Evolutionary conservation across 2,888 invertebrate genomes (phyloP).

Genomic region (Harpagoxenus sublaevis): DNA sequence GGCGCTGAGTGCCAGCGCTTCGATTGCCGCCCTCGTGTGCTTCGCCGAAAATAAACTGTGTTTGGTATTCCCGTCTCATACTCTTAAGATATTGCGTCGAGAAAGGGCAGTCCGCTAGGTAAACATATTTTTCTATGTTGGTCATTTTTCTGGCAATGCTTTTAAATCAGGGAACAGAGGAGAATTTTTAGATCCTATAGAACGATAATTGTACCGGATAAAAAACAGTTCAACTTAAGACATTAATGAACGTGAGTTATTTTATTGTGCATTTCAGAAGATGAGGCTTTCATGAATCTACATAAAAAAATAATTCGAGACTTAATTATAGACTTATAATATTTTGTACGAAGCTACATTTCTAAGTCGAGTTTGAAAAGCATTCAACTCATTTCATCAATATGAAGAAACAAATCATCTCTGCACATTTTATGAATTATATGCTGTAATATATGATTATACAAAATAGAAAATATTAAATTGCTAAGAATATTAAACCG

Average conservation of each 20-base stretch:
- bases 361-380: neutral
- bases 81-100: conserved; percentile 22
- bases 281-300: neutral
- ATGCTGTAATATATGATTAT: neutral
- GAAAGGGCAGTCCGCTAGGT: neutral
- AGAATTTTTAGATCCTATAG: neutral
- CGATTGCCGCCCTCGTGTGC: conserved; percentile 58
- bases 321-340: neutral
- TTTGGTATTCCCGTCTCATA: conserved; percentile 30
- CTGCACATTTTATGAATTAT: neutral
- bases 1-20: conserved; percentile 42
- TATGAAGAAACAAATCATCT: neutral
- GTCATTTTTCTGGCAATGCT: neutral
- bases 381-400: neutral
- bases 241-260: neutral
- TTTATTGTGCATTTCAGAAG: neutral
- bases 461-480: neutral
- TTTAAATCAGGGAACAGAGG: neutral
- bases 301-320: neutral
- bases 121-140: conserved; percentile 22
- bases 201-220: neutral
- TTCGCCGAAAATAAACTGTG: conserved; percentile 75
- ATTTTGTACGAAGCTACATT: neutral
- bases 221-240: neutral
- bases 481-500: neutral